Percentiles rank a stretch among this genome's conserved stretches.
Evolutionary conservation across 1,140 invertebrate species (phyloP).

Genomic region (Heliothis virescens): DNA sequence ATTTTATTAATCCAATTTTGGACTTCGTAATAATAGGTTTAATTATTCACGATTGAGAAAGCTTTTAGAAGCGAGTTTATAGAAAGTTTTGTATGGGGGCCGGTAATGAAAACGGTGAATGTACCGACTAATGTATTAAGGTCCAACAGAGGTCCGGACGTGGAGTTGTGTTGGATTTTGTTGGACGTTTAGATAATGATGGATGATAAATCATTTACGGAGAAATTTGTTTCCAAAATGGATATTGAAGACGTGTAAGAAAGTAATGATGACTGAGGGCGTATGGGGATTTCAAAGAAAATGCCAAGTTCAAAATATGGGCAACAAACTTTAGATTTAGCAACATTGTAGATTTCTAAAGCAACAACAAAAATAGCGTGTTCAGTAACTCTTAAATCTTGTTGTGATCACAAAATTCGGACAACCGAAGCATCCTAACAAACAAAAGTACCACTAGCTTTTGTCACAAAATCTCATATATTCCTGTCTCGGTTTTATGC

Average conservation of each 20-base stretch:
- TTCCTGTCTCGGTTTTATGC: conserved; percentile 13
- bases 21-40: conserved; percentile 77
- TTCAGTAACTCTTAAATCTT: not conserved
- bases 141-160: conserved; percentile 43
- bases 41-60: conserved; percentile 81
- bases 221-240: conserved; percentile 6
- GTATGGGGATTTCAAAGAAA: not conserved
- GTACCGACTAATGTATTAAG: conserved; percentile 51
- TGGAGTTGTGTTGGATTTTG: conserved; percentile 47
- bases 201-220: conserved; percentile 35
- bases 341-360: not conserved
- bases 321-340: not conserved
- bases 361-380: not conserved
- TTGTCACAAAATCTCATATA: conserved; percentile 28
- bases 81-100: conserved; percentile 70
- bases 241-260: not conserved
- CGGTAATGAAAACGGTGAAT: conserved; percentile 72
- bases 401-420: not conserved
- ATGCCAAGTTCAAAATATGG: too few relatives aligned
- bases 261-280: conserved; percentile 10
- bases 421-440: conserved; percentile 15
- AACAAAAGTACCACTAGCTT: conserved; percentile 9
- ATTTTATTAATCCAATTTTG: conserved; percentile 78
- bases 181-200: conserved; percentile 49
- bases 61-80: conserved; percentile 73